These are phyloP conservation scores for Lysiphlebus fabarum DNA, from an alignment of 1,140 invertebrate genomes.

Conservation along the genomic window DNA sequence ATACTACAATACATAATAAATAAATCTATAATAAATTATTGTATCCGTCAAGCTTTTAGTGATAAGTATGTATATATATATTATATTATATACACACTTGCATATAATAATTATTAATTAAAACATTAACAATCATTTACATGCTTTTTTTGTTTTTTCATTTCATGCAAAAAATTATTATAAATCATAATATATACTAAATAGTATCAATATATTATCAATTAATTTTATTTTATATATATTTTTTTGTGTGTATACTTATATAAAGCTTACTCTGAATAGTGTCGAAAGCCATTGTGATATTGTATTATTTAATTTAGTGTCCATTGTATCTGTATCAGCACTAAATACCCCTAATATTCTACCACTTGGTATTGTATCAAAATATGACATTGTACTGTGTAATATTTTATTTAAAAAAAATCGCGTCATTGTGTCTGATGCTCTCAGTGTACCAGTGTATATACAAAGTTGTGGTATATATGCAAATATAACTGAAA, in stretches of 20 bases:
- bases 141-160: too few species aligned
- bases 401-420: constrained; percentile 70
- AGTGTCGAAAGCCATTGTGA: constrained; percentile 66
- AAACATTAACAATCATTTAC: too few species aligned
- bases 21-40: constrained; percentile 24
- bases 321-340: constrained; percentile 78
- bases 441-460: constrained; percentile 69
- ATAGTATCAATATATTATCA: too few species aligned
- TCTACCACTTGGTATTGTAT: constrained; percentile 80
- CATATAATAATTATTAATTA: too few species aligned
- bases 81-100: too few species aligned
- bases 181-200: too few species aligned
- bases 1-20: constrained; percentile 11
- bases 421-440: constrained; percentile 63
- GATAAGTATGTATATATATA: constrained; percentile 1
- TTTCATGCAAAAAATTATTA: too few species aligned
- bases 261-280: constrained; percentile 42
- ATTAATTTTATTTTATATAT: too few species aligned
- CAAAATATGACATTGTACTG: constrained; percentile 77
- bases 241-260: constrained; percentile 1
- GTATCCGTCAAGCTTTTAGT: constrained; percentile 3
- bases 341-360: constrained; percentile 83
- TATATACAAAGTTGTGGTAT: constrained; percentile 66
- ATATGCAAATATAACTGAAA: constrained; percentile 67
- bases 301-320: constrained; percentile 68